Evolutionary conservation across 2,113 vertebrate species (phyloP).

Genomic region (Copsychus sechellarum): DNA sequence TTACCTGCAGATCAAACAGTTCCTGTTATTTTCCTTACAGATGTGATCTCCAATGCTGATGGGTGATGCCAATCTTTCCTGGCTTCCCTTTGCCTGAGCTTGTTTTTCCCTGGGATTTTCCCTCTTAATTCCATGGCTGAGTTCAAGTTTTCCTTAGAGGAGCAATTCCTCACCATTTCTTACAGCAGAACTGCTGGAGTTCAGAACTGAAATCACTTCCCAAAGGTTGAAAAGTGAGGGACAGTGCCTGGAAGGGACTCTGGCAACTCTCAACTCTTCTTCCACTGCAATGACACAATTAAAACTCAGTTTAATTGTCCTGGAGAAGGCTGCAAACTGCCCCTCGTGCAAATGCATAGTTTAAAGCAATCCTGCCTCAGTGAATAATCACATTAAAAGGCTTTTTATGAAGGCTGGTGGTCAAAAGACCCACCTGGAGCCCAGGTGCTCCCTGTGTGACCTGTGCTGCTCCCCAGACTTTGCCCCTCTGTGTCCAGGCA

Average conservation of each 20-base stretch:
- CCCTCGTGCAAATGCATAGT: fast-evolving
- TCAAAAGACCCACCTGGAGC: neutral
- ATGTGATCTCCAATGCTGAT: fast-evolving
- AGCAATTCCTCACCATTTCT: neutral
- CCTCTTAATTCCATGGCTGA: neutral
- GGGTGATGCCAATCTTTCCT: neutral
- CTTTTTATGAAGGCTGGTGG: neutral
- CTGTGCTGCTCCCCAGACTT: neutral
- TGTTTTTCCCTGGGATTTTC: neutral
- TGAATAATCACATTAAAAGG: neutral
- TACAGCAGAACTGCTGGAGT: neutral
- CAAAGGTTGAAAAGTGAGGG: neutral
- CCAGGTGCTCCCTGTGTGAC: neutral
- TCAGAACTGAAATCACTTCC: neutral
- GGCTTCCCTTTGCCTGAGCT: neutral
- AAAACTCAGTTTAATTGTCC: neutral
- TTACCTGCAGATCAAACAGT: neutral
- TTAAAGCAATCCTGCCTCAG: neutral
- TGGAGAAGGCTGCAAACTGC: neutral
- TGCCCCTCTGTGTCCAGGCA: neutral
- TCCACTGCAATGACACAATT: neutral
- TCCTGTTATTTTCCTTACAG: neutral
- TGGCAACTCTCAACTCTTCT: neutral
- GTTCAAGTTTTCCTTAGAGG: neutral
- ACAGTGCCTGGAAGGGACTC: neutral